A percentile compares a stretch with the other conserved stretches of the same genome.
Conservation (phyloP, 2,797 vertebrate genomes). For the Oreonectes daqikongensis region DNA sequence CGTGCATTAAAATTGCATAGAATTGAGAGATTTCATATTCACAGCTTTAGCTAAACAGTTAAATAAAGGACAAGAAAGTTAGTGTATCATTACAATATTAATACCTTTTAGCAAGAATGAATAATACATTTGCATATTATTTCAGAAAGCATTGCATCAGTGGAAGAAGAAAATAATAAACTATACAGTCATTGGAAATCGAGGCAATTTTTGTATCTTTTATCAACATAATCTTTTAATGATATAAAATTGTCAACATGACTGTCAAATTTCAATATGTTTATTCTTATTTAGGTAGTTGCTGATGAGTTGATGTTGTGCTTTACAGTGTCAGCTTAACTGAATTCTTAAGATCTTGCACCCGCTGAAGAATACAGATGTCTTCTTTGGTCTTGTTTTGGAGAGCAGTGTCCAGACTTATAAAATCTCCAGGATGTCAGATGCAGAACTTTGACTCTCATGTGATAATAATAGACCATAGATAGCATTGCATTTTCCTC, state of each 20-base stretch:
- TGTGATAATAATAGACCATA: conserved; percentile 24
- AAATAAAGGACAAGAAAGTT: background rate
- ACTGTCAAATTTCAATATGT: background rate
- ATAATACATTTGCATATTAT: no score
- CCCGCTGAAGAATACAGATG: conserved; percentile 1
- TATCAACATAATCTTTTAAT: background rate
- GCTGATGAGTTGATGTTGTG: background rate
- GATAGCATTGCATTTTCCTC: conserved; percentile 13
- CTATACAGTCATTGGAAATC: no score
- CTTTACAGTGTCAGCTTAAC: background rate
- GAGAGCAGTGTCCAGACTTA: conserved; percentile 27
- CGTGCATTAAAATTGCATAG: background rate
- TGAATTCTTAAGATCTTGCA: background rate
- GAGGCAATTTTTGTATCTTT: background rate
- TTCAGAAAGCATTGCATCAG: no score
- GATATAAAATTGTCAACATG: background rate
- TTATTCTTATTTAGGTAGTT: background rate
- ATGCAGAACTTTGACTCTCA: conserved; percentile 7
- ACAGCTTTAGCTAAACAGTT: background rate
- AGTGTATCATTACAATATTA: background rate
- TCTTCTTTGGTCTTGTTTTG: conserved; percentile 23
- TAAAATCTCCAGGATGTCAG: conserved; percentile 32
- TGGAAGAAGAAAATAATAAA: no score
- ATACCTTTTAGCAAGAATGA: background rate
- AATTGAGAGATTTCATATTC: background rate